Conservation (phyloP, 23 tunicate species). For the Ascidia mentula region DNA sequence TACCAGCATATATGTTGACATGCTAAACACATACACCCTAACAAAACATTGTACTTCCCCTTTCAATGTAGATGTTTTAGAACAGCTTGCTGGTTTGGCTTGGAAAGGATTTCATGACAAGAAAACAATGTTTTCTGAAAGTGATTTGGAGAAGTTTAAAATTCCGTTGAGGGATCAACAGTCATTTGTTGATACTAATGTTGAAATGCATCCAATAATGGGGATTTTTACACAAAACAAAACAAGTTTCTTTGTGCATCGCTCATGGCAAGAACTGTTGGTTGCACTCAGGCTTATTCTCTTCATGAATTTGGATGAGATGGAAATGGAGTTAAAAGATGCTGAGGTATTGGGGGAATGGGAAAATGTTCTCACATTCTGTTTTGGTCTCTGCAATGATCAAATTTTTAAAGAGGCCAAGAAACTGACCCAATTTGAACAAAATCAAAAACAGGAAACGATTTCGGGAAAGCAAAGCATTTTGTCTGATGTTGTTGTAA, state of each 20-base stretch:
- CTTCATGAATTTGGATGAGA: not conserved
- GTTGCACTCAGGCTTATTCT: slow-evolving; percentile 6
- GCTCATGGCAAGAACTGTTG: slow-evolving; percentile 6
- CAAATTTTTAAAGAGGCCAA: not conserved
- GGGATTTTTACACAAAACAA: not conserved
- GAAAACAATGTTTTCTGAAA: not conserved
- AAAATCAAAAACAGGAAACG: no score
- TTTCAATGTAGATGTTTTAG: not conserved
- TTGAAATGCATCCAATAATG: not conserved
- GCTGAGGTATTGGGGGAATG: not conserved
- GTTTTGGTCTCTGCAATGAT: not conserved
- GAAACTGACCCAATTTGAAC: not conserved
- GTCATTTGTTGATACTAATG: not conserved
- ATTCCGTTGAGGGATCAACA: not conserved
- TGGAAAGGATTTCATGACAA: not conserved
- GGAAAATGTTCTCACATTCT: not conserved
- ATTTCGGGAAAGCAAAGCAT: no score
- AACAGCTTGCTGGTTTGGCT: not conserved
- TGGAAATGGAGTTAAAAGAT: not conserved
- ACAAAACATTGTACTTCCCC: not conserved
- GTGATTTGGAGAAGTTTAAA: not conserved
- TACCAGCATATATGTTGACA: not conserved
- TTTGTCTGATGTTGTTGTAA: not conserved
- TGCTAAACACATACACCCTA: not conserved
- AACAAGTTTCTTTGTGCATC: not conserved